phyloP scores from a whole-genome alignment of 2,113 vertebrate species.

The Siphamia tubifer region DNA sequence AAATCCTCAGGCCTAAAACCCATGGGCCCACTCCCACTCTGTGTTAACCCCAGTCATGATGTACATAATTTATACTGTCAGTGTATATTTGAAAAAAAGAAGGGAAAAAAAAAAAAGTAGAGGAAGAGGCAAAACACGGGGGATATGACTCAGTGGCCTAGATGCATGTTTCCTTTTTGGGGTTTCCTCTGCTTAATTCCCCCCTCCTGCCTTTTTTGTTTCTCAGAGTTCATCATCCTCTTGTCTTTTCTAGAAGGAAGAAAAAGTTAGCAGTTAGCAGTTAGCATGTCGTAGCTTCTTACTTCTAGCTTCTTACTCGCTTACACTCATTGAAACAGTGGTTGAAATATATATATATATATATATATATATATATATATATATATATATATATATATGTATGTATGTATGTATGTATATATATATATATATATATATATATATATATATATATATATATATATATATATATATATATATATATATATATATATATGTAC shows the following conservation, averaged over 20 bases:
- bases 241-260: neutral
- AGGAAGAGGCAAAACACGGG: conserved; percentile 51
- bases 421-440: too few species aligned
- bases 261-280: neutral
- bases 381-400: too few species aligned
- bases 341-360: too few species aligned
- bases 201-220: conserved; percentile 21
- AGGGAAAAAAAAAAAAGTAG: conserved; percentile 44
- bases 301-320: too few species aligned
- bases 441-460: too few species aligned
- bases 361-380: too few species aligned
- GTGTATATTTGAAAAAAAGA: conserved; percentile 65
- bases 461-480: too few species aligned
- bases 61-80: conserved; percentile 77
- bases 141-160: conserved; percentile 77
- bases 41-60: conserved; percentile 62
- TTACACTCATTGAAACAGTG: neutral
- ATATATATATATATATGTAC: too few species aligned
- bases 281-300: neutral
- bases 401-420: too few species aligned
- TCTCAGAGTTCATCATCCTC: conserved; percentile 23
- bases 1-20: conserved; percentile 64
- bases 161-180: conserved; percentile 68
- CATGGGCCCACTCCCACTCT: conserved; percentile 46
- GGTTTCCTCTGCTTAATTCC: conserved; percentile 48